Conservation (phyloP, 1,140 invertebrate genomes). For the Drosophila ficusphila region DNA sequence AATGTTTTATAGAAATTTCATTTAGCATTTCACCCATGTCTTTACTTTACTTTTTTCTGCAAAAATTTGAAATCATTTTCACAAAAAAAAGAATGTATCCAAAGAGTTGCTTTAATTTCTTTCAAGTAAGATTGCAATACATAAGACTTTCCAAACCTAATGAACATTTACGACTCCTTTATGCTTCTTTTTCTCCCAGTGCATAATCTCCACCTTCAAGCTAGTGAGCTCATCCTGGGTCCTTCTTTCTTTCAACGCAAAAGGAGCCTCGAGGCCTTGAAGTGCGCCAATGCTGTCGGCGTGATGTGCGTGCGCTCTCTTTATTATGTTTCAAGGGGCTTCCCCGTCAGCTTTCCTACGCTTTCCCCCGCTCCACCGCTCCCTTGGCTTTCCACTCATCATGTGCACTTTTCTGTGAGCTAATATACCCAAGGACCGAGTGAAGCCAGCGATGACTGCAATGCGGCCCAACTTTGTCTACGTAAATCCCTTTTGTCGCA, state of each 20-base stretch:
- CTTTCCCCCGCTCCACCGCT: not conserved
- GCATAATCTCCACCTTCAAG: constrained; percentile 39
- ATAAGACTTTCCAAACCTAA: too few relatives aligned
- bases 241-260: constrained; percentile 30
- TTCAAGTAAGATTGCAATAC: too few relatives aligned
- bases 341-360: constrained; percentile 39
- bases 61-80: too few relatives aligned
- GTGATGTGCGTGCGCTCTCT: constrained; percentile 78
- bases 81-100: too few relatives aligned
- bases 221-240: constrained; percentile 20
- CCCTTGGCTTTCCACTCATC: constrained; percentile 38
- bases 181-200: not conserved
- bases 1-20: too few relatives aligned
- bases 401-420: constrained; percentile 63
- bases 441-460: constrained; percentile 61
- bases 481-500: constrained; percentile 80
- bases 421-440: constrained; percentile 64
- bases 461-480: constrained; percentile 74
- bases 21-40: too few relatives aligned
- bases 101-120: too few relatives aligned
- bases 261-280: constrained; percentile 58
- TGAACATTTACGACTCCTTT: not conserved
- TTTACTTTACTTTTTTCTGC: too few relatives aligned
- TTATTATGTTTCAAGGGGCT: constrained; percentile 62
- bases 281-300: constrained; percentile 71